Base-by-base conservation (phyloP, 2,113 vertebrate genomes). In the Tachysurus vachellii region DNA sequence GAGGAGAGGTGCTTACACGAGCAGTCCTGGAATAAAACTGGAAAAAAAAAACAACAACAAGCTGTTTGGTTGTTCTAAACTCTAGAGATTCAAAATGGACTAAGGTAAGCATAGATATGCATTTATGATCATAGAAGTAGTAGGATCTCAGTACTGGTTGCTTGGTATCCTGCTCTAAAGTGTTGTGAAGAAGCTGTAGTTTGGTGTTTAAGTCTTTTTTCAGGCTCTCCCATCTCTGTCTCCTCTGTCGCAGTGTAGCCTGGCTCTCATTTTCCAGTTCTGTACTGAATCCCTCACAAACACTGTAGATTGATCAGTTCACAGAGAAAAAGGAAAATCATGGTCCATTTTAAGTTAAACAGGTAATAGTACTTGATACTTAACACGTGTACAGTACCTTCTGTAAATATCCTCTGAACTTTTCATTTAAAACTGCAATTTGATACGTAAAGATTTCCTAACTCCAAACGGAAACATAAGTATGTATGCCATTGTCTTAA, bases 201-300 rank as follows among this genome's bases (percentile, higher is more conserved):
- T 99, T 99, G 53, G 96, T 95, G 91, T 84, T 95, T 83, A 99
- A 96, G 89, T 98, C 96, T 87, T 97, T 97, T 70, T 96, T 96
- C 19, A 99, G 93, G 85, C 93, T 97, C 93, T 98, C 96, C 98
- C 98, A 99, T 88, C 96, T 97, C 91, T 95, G 94, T 87, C 96
- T 96, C 94, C 97, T 94, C 84, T 97, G 96, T 11, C 96, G 95
- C 90, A 95, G 92, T 53, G 92, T 85, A 91, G 94, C 14, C 92
- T 42, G 26, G 90, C 94, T 80, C 86, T 96, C 95, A 87, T 93
- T 94, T 90, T 98, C 96, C 82, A 94, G 94, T 83, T 96, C 96
- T 57, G 94, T 89, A 56, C 96, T 95, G 75, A 96, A 90, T 0
- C 83, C 91, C 90, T 96, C 95, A 19, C 94, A 95, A 56, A 94